Conservation (phyloP, 2,888 invertebrate genomes). For the Neocrepidodera transversa region DNA sequence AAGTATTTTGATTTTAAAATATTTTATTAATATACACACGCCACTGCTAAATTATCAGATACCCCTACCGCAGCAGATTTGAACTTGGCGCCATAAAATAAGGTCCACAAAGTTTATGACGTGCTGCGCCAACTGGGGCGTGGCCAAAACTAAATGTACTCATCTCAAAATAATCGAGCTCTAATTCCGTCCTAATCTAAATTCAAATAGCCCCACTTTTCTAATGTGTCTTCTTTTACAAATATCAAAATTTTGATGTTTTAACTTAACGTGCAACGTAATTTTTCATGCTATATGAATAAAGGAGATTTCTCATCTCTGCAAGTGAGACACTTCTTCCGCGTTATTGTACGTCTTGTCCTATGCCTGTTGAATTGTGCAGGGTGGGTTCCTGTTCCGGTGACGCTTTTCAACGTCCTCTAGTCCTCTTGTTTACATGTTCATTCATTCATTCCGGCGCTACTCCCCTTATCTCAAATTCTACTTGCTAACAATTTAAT, state of each 20-base stretch:
- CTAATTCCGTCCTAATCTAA: too few species aligned
- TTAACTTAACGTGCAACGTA: conserved; percentile 3
- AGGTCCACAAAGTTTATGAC: too few species aligned
- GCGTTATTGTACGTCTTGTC: conserved; percentile 53
- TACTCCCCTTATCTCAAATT: conserved; percentile 43
- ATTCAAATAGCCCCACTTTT: too few species aligned
- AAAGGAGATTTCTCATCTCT: conserved; percentile 31
- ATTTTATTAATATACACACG: too few species aligned
- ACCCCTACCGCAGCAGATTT: too few species aligned
- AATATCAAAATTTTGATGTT: neutral
- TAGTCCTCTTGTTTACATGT: conserved; percentile 25
- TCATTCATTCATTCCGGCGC: conserved; percentile 47
- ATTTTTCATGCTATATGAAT: conserved; percentile 33
- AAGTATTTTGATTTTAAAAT: too few species aligned
- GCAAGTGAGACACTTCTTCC: conserved; percentile 43
- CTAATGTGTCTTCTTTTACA: too few species aligned
- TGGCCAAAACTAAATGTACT: too few species aligned
- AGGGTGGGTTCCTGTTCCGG: conserved; percentile 44
- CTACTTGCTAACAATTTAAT: conserved; percentile 41
- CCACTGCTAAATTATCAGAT: too few species aligned
- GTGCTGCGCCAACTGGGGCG: too few species aligned
- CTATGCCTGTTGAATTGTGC: conserved; percentile 56
- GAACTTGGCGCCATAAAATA: too few species aligned
- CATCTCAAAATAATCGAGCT: too few species aligned
- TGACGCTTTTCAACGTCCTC: conserved; percentile 30